Evolutionary conservation across 1,140 invertebrate genomes (phyloP).

Genomic region (Drosophila watanabei): DNA sequence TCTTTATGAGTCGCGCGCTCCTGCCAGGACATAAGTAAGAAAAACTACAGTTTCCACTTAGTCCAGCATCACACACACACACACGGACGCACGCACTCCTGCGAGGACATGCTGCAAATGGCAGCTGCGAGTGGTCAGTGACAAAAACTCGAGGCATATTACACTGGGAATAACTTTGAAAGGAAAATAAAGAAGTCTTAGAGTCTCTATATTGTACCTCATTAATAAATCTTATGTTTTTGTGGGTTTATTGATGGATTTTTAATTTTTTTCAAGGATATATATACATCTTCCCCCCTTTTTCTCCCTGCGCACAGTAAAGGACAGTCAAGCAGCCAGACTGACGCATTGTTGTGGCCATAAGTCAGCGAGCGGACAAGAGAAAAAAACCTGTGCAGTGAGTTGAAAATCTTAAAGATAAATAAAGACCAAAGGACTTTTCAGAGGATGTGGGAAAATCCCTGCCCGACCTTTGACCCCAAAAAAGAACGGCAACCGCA

Average conservation of each 20-base stretch:
- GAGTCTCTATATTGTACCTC: not conserved
- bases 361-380: slow-evolving; percentile 53
- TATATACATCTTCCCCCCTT: not conserved
- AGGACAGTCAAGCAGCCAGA: slow-evolving; percentile 45
- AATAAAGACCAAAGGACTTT: slow-evolving; percentile 69
- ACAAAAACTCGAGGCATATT: slow-evolving; percentile 58
- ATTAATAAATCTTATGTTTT: no score
- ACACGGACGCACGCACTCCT: slow-evolving; percentile 24
- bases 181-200: not conserved
- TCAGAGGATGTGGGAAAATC: slow-evolving; percentile 8
- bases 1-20: slow-evolving; percentile 68
- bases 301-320: slow-evolving; percentile 29
- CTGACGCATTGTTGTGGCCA: slow-evolving; percentile 79
- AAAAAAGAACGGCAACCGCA: slow-evolving; percentile 55
- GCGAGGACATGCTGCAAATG: slow-evolving; percentile 66
- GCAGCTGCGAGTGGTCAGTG: slow-evolving; percentile 78
- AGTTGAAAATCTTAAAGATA: slow-evolving; percentile 85
- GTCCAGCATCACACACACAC: slow-evolving; percentile 42
- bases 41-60: slow-evolving; percentile 84
- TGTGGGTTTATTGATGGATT: not conserved
- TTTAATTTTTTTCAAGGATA: not conserved
- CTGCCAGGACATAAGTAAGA: slow-evolving; percentile 73
- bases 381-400: slow-evolving; percentile 68
- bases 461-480: slow-evolving; percentile 75
- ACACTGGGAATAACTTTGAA: slow-evolving; percentile 3